Conservation (phyloP, 2,797 vertebrate species). For the Characodon lateralis region DNA sequence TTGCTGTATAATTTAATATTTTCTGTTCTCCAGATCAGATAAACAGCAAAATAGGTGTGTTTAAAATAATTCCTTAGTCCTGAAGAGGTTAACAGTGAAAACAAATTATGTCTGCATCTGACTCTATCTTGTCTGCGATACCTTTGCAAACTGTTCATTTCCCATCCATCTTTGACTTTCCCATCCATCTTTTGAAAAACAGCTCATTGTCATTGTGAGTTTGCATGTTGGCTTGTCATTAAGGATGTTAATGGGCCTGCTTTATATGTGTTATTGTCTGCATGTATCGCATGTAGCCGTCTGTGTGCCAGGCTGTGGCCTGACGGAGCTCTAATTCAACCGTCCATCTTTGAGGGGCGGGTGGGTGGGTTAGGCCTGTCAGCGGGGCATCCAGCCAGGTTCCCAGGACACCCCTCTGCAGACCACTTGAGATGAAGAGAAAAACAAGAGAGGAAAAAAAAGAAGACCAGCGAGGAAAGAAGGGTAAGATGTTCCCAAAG, state of each 20-base stretch:
- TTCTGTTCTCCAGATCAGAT: background rate
- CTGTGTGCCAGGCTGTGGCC: constrained; percentile 66
- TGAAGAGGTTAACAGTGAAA: background rate
- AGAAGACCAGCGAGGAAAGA: constrained; percentile 45
- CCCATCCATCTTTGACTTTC: constrained; percentile 49
- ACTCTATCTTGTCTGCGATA: background rate
- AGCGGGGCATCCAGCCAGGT: constrained; percentile 74
- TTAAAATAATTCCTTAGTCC: background rate
- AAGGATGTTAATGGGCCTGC: constrained; percentile 35
- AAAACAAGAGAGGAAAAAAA: constrained; percentile 49
- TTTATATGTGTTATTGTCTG: constrained; percentile 28
- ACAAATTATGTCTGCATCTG: background rate
- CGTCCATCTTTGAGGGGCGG: constrained; percentile 32
- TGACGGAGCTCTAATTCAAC: constrained; percentile 77
- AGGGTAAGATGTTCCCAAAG: constrained; percentile 58
- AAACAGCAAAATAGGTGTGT: background rate
- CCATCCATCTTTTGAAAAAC: constrained; percentile 30
- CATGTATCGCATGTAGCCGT: constrained; percentile 50
- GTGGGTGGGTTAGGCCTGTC: constrained; percentile 21
- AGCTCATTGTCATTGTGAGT: too few species aligned
- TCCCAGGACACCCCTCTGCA: constrained; percentile 79
- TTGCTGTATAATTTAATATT: background rate
- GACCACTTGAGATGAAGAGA: constrained; percentile 77
- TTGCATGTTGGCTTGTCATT: constrained; percentile 20
- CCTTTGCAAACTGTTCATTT: constrained; percentile 56